Conservation (phyloP, 1,140 invertebrate species). For the Drosophila pseudoobscura region DNA sequence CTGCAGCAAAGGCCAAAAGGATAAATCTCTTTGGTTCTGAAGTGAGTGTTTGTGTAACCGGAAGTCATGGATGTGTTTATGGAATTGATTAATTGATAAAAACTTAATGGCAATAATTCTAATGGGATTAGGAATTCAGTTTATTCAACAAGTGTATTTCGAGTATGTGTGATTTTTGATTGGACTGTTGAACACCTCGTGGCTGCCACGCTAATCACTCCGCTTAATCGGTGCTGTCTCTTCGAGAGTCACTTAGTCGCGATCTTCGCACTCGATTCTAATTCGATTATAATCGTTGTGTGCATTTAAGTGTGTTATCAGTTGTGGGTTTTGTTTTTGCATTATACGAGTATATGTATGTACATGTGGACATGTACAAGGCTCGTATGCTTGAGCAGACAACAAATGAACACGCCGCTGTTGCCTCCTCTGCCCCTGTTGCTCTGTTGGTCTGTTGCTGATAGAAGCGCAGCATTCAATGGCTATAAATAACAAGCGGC, state of each 20-base stretch:
- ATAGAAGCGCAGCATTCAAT: conserved; percentile 52
- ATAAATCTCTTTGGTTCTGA: conserved; percentile 25
- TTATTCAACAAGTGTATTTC: conserved; percentile 45
- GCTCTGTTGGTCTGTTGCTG: conserved; percentile 22
- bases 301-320: conserved; percentile 62
- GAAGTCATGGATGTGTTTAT: neutral
- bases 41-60: conserved; percentile 34
- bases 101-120: neutral
- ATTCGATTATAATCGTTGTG: conserved; percentile 39
- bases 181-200: conserved; percentile 3
- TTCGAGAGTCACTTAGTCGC: conserved; percentile 16
- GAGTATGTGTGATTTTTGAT: neutral
- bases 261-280: conserved; percentile 49
- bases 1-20: conserved; percentile 36
- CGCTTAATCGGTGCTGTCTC: neutral
- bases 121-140: neutral
- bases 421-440: conserved; percentile 7
- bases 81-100: neutral
- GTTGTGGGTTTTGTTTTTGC: conserved; percentile 42
- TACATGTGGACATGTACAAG: conserved; percentile 10
- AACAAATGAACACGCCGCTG: conserved; percentile 28
- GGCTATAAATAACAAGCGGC: conserved; percentile 75
- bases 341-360: conserved; percentile 12
- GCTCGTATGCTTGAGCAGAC: too few species aligned
- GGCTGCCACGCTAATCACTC: conserved; percentile 22